Conservation (phyloP, 2,797 vertebrate species). For the Glyptemys insculpta region DNA sequence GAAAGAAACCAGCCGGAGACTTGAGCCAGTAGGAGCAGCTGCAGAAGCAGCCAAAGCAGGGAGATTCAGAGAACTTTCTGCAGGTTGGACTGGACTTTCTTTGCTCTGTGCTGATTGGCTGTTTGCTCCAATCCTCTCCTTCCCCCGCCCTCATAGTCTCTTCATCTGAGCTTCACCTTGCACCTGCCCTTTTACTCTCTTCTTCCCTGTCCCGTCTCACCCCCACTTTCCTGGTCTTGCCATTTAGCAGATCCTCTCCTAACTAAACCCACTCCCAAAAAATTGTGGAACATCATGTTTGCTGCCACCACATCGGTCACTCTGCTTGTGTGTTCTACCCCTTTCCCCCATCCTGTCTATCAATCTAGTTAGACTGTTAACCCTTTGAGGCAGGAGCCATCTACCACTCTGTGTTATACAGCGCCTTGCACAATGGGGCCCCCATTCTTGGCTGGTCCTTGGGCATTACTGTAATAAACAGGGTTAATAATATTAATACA, state of each 20-base stretch:
- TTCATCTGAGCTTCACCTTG: no score
- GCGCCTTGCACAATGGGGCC: not conserved
- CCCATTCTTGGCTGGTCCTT: not conserved
- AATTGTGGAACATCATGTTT: not conserved
- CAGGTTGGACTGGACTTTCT: no score
- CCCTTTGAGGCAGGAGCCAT: not conserved
- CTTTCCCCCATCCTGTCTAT: not conserved
- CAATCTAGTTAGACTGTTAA: not conserved
- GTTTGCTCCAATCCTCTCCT: no score
- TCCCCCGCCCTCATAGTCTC: no score
- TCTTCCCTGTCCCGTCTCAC: no score
- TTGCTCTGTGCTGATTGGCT: no score
- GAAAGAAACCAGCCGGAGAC: no score
- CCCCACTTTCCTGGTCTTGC: no score
- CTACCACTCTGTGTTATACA: not conserved
- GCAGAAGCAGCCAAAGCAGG: no score
- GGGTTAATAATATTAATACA: not conserved
- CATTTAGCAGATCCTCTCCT: not conserved
- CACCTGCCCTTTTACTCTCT: no score
- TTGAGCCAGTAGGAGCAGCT: no score
- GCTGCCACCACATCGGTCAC: not conserved
- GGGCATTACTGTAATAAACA: not conserved
- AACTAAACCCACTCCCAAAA: not conserved
- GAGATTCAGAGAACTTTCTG: no score
- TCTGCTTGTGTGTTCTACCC: not conserved